A percentile compares a stretch with the other conserved stretches of the same genome.
phyloP scores from a whole-genome alignment of 2,888 invertebrate species.

The Ophraella communa region DNA sequence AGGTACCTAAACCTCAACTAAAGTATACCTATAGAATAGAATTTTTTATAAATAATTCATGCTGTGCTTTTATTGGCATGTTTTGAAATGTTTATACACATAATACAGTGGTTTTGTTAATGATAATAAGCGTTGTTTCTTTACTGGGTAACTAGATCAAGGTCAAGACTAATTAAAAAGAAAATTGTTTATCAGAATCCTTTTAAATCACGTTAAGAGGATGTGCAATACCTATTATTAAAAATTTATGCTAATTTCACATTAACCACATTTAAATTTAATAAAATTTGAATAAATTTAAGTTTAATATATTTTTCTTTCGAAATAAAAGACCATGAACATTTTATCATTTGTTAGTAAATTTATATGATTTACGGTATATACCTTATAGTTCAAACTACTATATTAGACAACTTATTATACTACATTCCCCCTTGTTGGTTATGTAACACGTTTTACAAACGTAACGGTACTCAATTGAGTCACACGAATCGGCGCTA shows the following conservation, averaged over 20 bases:
- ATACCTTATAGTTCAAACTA: too few relatives aligned
- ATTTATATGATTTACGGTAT: too few relatives aligned
- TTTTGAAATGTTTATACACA: neutral
- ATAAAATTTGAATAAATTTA: too few relatives aligned
- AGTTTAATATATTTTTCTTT: too few relatives aligned
- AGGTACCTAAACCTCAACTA: too few relatives aligned
- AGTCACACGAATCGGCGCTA: neutral
- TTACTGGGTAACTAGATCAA: neutral
- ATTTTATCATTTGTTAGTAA: too few relatives aligned
- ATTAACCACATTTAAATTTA: too few relatives aligned
- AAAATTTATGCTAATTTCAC: neutral
- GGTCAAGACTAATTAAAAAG: neutral
- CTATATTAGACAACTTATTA: too few relatives aligned
- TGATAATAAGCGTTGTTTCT: neutral
- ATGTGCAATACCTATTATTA: neutral
- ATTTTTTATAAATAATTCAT: neutral
- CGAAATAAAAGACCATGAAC: too few relatives aligned
- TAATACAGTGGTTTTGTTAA: neutral
- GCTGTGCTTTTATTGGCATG: neutral
- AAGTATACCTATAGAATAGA: too few relatives aligned
- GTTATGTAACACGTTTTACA: constrained; percentile 4
- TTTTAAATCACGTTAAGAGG: too few relatives aligned
- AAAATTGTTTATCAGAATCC: too few relatives aligned
- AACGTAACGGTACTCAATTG: neutral
- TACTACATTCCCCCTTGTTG: neutral